Base-by-base conservation (phyloP, 2,797 vertebrate species). In the Etheostoma nigrum region DNA sequence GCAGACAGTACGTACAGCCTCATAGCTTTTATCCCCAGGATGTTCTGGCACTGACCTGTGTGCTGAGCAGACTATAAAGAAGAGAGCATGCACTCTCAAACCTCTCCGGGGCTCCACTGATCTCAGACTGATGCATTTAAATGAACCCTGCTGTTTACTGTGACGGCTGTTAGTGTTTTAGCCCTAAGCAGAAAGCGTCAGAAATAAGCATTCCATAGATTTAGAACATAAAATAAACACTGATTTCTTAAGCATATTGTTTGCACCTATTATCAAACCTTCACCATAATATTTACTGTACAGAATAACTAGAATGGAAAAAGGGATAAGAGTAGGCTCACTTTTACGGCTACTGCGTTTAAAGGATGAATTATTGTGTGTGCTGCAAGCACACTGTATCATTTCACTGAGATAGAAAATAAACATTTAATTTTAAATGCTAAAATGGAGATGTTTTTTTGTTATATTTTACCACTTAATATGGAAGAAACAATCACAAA, bases 41-140 rank as follows among this genome's bases (percentile, higher is more conserved):
- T 75, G 77, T 64, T 16, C 58, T 33, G 68, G 49, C 63, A 51
- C 54, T 83, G 79, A 87, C 86, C 84, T 42, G 47, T 71, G 72
- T 67, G 53, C 75, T 73, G 74, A 83, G 77, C 72, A 76, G 82
- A 78, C 82, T 84, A 23, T 66, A 87, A 82, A 87, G 72, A 63
- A n/a, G 82, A 81, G 27, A 77, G 45, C 1, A 3, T 63, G 58
- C 63, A 12, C 53, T 62, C 53, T 63, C 63, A 74, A 69, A 80
- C 18, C 74, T 84, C 73, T 72, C 63, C 64, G 62, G 65, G 82
- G 67, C n/a, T 51, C 67, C 69, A 42, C 68, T 68, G 82, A 79
- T 81, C 62, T 84, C 79, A 68, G 36, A 68, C 77, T 59, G 79
- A 82, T 67, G 66, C 66, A 66, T 82, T 78, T 74, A 63, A 75